phyloP scores from a whole-genome alignment of 2,888 invertebrate genomes.

The Hoplodrina ambigua region DNA sequence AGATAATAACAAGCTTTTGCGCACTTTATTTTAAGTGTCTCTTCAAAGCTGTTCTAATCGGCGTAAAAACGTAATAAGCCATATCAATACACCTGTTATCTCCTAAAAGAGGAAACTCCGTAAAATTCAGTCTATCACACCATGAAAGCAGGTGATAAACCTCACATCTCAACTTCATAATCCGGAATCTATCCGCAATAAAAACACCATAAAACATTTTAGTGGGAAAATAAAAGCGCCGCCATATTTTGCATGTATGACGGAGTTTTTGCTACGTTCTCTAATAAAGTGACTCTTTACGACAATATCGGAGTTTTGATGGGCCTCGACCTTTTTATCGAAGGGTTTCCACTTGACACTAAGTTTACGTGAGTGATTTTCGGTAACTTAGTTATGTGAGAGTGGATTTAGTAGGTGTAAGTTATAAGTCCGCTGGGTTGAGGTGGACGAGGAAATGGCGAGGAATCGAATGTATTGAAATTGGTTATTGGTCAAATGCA shows the following conservation, averaged over 20 bases:
- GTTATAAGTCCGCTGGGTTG: conserved; percentile 19
- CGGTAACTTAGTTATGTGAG: conserved; percentile 36
- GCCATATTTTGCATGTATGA: conserved; percentile 64
- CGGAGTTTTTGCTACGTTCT: conserved; percentile 29
- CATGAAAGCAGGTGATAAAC: conserved; percentile 37
- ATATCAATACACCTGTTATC: conserved; percentile 16
- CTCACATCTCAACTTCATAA: conserved; percentile 37
- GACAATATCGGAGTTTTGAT: conserved; percentile 50
- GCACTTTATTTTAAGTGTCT: not conserved
- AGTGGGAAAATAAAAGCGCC: conserved; percentile 50
- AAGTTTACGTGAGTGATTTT: conserved; percentile 61
- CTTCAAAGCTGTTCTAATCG: not conserved
- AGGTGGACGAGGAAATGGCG: not conserved
- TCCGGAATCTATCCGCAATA: conserved; percentile 49
- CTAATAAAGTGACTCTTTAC: conserved; percentile 61
- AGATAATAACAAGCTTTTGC: too few species aligned
- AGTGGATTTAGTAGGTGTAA: conserved; percentile 16
- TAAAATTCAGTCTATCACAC: conserved; percentile 21
- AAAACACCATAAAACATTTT: conserved; percentile 58
- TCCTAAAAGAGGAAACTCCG: not conserved
- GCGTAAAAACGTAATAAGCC: not conserved
- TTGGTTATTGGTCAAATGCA: too few species aligned
- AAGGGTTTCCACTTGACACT: conserved; percentile 51
- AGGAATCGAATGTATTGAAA: not conserved
- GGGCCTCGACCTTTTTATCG: conserved; percentile 51